Conservation (phyloP, 2,888 invertebrate genomes). For the Malacosoma neustria region DNA sequence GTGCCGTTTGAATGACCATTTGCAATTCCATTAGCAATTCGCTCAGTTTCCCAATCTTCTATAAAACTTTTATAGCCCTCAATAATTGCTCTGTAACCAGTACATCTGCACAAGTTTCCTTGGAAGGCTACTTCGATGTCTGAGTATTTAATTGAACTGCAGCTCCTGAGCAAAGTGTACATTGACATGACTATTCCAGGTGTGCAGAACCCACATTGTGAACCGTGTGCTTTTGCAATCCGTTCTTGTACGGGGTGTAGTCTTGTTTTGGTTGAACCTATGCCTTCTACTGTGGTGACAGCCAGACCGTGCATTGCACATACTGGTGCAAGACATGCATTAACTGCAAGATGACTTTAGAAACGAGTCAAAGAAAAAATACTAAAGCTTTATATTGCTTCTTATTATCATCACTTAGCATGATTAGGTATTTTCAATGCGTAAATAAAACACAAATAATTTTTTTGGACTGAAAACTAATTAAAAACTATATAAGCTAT, state of each 20-base stretch:
- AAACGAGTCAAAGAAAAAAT: conserved; percentile 9
- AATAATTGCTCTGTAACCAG: conserved; percentile 89
- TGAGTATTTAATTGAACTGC: conserved; percentile 54
- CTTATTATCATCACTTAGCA: no score
- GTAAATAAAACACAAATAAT: no score
- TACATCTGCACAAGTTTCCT: conserved; percentile 87
- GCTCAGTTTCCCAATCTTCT: conserved; percentile 79
- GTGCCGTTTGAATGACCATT: conserved; percentile 17
- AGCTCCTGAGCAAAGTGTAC: conserved; percentile 83
- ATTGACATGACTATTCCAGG: conserved; percentile 95
- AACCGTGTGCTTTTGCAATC: conserved; percentile 88
- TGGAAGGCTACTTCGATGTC: conserved; percentile 85
- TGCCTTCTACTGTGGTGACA: conserved; percentile 91
- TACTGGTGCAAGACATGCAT: conserved; percentile 88
- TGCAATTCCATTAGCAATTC: conserved; percentile 29
- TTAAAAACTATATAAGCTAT: no score
- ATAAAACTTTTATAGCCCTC: conserved; percentile 87
- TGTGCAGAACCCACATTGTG: conserved; percentile 92
- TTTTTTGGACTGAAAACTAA: no score
- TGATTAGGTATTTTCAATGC: no score
- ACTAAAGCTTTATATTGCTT: no score
- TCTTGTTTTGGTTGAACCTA: conserved; percentile 82
- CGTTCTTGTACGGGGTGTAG: conserved; percentile 88
- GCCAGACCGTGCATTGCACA: conserved; percentile 87
- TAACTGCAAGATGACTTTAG: conserved; percentile 82